Evolutionary conservation across 2,113 vertebrate species (phyloP).

Genomic region (Mola mola): DNA sequence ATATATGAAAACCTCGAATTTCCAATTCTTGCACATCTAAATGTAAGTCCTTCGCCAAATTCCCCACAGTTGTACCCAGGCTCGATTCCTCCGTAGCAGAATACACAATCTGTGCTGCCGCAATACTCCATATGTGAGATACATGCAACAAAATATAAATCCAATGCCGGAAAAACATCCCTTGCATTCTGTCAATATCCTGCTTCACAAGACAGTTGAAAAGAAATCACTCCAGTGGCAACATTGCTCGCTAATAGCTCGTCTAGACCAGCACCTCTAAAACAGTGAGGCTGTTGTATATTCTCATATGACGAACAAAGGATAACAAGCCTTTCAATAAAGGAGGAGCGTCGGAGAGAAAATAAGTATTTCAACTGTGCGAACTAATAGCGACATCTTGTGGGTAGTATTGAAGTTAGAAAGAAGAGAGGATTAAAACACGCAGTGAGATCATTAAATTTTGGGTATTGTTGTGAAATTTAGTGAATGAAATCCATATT

Average conservation of each 20-base stretch:
- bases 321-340: slow-evolving; percentile 12
- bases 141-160: slow-evolving; percentile 42
- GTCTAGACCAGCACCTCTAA: background rate
- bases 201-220: background rate
- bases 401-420: slow-evolving; percentile 19
- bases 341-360: slow-evolving; percentile 47
- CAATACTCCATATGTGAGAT: slow-evolving; percentile 42
- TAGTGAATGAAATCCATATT: no score
- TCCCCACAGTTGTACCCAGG: slow-evolving; percentile 74
- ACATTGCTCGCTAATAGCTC: slow-evolving; percentile 3
- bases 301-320: slow-evolving; percentile 57
- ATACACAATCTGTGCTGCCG: slow-evolving; percentile 69
- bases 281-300: background rate
- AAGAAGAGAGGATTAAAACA: background rate
- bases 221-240: background rate
- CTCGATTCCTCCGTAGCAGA: slow-evolving; percentile 77
- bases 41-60: slow-evolving; percentile 80
- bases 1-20: slow-evolving; percentile 77
- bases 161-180: slow-evolving; percentile 20
- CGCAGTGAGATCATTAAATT: background rate
- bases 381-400: slow-evolving; percentile 50
- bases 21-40: slow-evolving; percentile 71
- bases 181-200: slow-evolving; percentile 41
- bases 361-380: background rate
- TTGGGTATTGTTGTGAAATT: no score